Evolutionary conservation across 1,140 invertebrate species (phyloP).

Genomic region (Conus betulinus): DNA sequence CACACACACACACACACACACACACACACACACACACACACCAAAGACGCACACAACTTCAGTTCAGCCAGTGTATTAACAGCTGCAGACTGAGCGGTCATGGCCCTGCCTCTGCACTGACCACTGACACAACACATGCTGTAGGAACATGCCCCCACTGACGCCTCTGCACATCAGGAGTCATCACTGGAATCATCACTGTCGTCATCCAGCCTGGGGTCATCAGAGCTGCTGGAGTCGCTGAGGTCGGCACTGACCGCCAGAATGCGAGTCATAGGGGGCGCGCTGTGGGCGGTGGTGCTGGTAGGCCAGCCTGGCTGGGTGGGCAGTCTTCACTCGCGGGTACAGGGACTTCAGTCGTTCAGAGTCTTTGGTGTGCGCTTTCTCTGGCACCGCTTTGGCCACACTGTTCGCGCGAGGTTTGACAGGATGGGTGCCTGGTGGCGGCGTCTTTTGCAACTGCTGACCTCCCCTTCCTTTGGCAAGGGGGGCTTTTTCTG

Average conservation of each 20-base stretch:
- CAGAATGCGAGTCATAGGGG: constrained; percentile 50
- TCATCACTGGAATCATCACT: constrained; percentile 52
- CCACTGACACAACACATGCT: too few species aligned
- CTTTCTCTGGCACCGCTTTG: constrained; percentile 35
- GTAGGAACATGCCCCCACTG: too few species aligned
- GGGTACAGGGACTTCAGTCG: constrained; percentile 36
- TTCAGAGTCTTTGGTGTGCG: constrained; percentile 13
- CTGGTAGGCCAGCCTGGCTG: constrained; percentile 48
- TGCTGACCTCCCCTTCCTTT: not conserved
- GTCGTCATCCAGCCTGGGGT: constrained; percentile 54
- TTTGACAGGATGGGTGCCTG: constrained; percentile 46
- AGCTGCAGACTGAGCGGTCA: too few species aligned
- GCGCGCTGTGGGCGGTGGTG: constrained; percentile 45
- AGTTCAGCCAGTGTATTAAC: too few species aligned
- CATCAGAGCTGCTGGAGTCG: constrained; percentile 58
- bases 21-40: too few species aligned
- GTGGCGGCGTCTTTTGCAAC: constrained; percentile 32
- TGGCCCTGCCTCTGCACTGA: too few species aligned
- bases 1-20: too few species aligned
- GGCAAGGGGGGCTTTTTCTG: constrained; percentile 14
- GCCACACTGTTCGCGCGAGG: constrained; percentile 47
- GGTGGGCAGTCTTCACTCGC: constrained; percentile 51
- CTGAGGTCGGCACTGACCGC: constrained; percentile 43
- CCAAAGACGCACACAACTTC: too few species aligned
- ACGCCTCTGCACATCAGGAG: constrained; percentile 34